These are phyloP conservation scores for Cygnus atratus DNA, from an alignment of 2,113 vertebrate species.

Conservation along the genomic window DNA sequence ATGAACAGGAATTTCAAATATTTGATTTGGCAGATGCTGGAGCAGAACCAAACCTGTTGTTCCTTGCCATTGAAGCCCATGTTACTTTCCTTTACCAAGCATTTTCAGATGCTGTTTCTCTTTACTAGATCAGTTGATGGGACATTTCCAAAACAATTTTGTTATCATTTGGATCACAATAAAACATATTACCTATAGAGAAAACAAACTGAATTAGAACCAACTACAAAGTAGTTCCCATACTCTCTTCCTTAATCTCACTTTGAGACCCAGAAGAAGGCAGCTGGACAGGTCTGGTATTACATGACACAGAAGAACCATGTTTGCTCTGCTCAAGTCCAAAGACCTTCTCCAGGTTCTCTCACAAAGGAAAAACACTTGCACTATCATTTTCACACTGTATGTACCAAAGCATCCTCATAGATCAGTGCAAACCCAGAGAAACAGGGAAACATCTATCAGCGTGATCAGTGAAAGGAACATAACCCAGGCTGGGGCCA, in stretches of 20 bases:
- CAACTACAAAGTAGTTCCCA: not conserved
- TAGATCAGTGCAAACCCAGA: not conserved
- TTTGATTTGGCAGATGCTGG: not conserved
- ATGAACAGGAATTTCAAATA: not conserved
- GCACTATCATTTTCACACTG: not conserved
- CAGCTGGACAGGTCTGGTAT: not conserved
- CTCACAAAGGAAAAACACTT: not conserved
- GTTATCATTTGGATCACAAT: not conserved
- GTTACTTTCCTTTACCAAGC: not conserved
- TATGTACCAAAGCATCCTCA: not conserved
- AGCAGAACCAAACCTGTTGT: not conserved
- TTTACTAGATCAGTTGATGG: not conserved
- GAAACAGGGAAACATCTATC: not conserved
- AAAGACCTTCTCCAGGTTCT: not conserved
- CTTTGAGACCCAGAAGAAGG: not conserved
- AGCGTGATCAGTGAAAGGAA: not conserved
- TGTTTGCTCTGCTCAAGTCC: not conserved
- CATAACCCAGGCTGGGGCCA: not conserved
- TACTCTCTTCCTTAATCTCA: not conserved
- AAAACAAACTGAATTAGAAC: not conserved
- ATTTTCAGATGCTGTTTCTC: not conserved
- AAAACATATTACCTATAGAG: not conserved
- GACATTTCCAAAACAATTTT: not conserved
- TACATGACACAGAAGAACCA: not conserved
- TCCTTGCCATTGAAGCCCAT: not conserved